Conservation (phyloP, 1,140 invertebrate genomes). For the Meteorus sp. region DNA sequence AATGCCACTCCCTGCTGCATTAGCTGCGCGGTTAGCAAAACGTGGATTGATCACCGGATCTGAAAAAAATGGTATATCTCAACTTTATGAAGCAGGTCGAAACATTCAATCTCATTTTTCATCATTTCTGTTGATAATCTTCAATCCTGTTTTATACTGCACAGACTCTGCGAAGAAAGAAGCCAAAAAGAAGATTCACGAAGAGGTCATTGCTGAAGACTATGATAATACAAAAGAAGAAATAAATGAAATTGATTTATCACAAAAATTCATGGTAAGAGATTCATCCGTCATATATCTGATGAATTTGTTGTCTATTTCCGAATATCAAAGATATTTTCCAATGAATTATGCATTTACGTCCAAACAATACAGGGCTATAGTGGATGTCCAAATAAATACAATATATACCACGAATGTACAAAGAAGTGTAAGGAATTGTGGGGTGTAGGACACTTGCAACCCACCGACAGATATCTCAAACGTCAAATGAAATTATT, state of each 20-base stretch:
- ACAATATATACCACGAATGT: constrained; percentile 94
- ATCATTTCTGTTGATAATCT: too few relatives aligned
- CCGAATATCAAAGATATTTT: constrained; percentile 55
- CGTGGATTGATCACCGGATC: constrained; percentile 71
- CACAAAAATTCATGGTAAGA: constrained; percentile 54
- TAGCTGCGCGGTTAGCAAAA: constrained; percentile 83
- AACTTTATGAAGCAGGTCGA: not conserved
- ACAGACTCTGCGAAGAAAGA: constrained; percentile 44
- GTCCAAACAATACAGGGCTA: constrained; percentile 59
- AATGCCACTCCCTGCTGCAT: constrained; percentile 86
- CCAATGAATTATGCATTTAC: constrained; percentile 59
- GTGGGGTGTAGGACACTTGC: constrained; percentile 77
- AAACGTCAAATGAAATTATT: constrained; percentile 75
- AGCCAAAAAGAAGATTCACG: constrained; percentile 61
- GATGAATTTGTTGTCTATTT: constrained; percentile 24
- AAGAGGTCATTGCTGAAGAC: constrained; percentile 88
- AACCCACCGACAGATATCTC: constrained; percentile 76
- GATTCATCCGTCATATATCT: not conserved
- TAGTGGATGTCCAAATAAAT: constrained; percentile 93
- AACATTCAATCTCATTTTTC: too few relatives aligned
- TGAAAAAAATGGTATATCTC: constrained; percentile 54
- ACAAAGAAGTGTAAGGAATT: constrained; percentile 83
- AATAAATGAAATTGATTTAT: constrained; percentile 50
- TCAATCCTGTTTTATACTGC: constrained; percentile 33
- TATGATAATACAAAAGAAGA: constrained; percentile 68